phyloP scores from a whole-genome alignment of 2,797 vertebrate genomes.

The Oophaga sylvatica region DNA sequence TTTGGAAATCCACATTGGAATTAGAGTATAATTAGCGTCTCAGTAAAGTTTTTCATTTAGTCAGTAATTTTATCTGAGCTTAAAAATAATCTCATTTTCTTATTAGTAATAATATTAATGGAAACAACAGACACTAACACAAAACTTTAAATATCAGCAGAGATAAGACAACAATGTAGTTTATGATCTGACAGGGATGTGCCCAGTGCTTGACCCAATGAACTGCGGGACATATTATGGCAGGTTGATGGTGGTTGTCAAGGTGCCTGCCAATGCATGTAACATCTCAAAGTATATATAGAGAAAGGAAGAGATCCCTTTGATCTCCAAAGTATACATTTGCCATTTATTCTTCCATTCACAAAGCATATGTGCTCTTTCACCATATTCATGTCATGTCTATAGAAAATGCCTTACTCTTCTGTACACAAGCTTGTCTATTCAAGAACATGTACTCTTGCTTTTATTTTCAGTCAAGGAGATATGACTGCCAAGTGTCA shows the following conservation, averaged over 20 bases:
- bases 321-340: conserved; percentile 69
- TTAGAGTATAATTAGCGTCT: no score
- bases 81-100: no score
- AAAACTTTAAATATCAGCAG: neutral
- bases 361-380: conserved; percentile 66
- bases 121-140: neutral
- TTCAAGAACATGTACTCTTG: conserved; percentile 19
- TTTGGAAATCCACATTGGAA: no score
- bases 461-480: conserved; percentile 59
- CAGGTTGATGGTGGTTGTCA: neutral
- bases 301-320: conserved; percentile 50
- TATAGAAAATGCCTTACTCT: conserved; percentile 9
- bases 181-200: neutral
- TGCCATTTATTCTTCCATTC: conserved; percentile 66
- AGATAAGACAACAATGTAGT: neutral
- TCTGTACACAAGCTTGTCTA: conserved; percentile 40
- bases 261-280: conserved; percentile 13
- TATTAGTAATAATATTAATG: neutral
- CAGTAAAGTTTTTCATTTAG: no score
- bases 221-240: conserved; percentile 11
- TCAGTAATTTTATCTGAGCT: no score
- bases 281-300: conserved; percentile 56
- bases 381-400: conserved; percentile 40
- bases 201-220: neutral
- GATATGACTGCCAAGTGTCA: conserved; percentile 55